Conservation (phyloP, 2,113 vertebrate species). For the Crotalus horridus region DNA sequence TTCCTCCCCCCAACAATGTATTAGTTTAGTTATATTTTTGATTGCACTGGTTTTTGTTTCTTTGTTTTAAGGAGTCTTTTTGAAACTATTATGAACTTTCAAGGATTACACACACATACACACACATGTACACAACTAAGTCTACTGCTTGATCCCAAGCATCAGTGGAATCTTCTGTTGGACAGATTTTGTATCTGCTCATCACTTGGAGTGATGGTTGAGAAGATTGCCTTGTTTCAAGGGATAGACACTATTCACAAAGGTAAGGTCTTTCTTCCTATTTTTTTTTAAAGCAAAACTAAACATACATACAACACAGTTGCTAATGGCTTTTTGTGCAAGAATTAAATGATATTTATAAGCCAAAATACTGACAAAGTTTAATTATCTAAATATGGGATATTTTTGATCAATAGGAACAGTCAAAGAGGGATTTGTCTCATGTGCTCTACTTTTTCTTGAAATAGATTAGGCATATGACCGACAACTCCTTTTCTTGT, state of each 20-base stretch:
- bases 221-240: background rate
- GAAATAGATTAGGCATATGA: background rate
- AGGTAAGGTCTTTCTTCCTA: background rate
- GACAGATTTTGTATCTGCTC: background rate
- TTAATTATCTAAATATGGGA: background rate
- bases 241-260: background rate
- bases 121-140: background rate
- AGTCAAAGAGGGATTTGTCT: background rate
- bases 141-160: background rate
- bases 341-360: background rate
- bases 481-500: background rate
- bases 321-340: background rate
- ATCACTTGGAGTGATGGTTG: background rate
- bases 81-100: background rate
- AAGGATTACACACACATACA: background rate
- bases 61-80: background rate
- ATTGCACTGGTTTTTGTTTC: background rate
- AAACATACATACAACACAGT: background rate
- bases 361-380: background rate
- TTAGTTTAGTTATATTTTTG: background rate
- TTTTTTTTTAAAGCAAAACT: background rate
- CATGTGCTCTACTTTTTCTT: background rate
- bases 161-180: background rate
- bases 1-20: background rate
- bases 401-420: background rate